Evolutionary conservation across 23 tunicate genomes (phyloP).

Genomic region (Corella eumyota): DNA sequence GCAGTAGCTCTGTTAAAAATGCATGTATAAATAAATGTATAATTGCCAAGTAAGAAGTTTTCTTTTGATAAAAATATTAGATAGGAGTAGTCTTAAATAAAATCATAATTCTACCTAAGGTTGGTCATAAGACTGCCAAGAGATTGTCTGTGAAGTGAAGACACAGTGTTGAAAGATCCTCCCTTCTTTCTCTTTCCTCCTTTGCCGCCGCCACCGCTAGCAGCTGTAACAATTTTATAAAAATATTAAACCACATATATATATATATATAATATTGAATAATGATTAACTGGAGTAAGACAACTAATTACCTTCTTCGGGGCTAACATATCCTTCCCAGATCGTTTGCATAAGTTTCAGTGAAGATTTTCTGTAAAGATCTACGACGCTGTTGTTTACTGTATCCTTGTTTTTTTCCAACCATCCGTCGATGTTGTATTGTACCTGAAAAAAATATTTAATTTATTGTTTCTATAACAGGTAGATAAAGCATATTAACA

Average conservation of each 20-base stretch:
- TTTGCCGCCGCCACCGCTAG: conserved; percentile 74
- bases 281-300: not conserved
- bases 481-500: not conserved
- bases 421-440: conserved; percentile 88
- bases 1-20: conserved; percentile 54
- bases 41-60: too few species aligned
- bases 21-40: too few species aligned
- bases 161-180: conserved; percentile 89
- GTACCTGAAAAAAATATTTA: conserved; percentile 29
- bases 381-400: conserved; percentile 83
- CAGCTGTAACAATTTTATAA: conserved; percentile 21
- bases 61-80: too few species aligned
- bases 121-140: conserved; percentile 87
- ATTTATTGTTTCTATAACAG: not conserved
- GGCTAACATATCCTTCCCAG: conserved; percentile 94
- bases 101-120: conserved; percentile 51
- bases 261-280: not conserved
- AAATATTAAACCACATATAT: not conserved
- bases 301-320: conserved; percentile 76
- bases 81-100: too few species aligned
- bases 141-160: conserved; percentile 81
- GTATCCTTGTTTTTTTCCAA: conserved; percentile 94
- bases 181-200: conserved; percentile 98
- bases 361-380: conserved; percentile 76
- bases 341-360: conserved; percentile 79